Base-by-base conservation (phyloP, 2,888 invertebrate species). In the Epinotia nisella region DNA sequence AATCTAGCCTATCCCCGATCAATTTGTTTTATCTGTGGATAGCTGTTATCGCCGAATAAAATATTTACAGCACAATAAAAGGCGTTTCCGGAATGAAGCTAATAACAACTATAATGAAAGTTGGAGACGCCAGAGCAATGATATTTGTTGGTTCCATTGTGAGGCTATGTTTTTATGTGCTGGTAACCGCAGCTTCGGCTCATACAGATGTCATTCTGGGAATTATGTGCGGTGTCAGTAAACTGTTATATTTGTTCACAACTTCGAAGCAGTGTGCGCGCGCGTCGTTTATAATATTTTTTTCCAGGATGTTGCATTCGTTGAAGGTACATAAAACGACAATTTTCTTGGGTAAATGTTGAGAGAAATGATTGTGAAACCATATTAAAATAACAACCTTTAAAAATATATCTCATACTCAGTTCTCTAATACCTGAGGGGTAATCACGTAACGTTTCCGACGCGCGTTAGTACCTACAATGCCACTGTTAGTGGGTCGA, bases 11-110 rank as follows among this genome's bases (percentile, higher is more conserved):
- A 84, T 85, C 82, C 82, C 81, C 88, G 90, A 92, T 92, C 92
- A 92, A 92, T 92, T 92, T 90, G 88, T 83, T 89, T 92, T 93
- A 93, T 93, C 93, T 90, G 74, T 79, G 81, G 81, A 82, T 82
- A 82, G 83, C 82, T 86, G 85, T 90, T 93, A 92, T 92, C 92
- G 81, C 79, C 80, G 82, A 84, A 90, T 92, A 90, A 91, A 93
- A 91, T 92, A 92, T 93, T 92, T 91, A 93, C 90, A 90, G 87
- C 90, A 90, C 87, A 88, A 91, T 92, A 92, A 85, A 92, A 92
- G 84, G 85, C 88, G 85, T 87, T 85, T 82, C 84, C 81, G 84
- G 88, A 88, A 91, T 89, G 89, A 87, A 88, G 83, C 85, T 87
- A 87, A 90, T 89, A 90, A 88, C 83, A 79, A 80, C 78, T 87